Evolutionary conservation across 2,797 vertebrate species (phyloP), one percentile per base, ranked within the genome.

Genomic region (Bufotes viridis): DNA sequence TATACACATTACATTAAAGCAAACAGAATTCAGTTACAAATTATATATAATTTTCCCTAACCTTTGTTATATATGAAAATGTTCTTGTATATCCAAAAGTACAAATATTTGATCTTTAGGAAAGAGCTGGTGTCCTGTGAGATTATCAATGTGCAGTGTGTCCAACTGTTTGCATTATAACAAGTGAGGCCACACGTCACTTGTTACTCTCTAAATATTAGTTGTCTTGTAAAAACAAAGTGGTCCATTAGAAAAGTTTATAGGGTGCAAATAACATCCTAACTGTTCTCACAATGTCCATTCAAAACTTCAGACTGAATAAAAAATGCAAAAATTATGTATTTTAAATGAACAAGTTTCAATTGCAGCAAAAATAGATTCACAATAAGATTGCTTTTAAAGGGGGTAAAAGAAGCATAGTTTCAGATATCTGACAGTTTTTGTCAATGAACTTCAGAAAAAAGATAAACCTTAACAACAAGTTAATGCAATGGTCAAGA

Each of bases 171-270:
- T 88, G 74, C 29, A 29, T 70, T 79, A 17, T 74, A 80, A 63
- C 81, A 88, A 80, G 58, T 84, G 75, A 78, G 82, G 87, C 84
- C 87, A 88, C 87, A 84, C 63, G 34, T 88, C 82, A 84, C 63
- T 88, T 79, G 74, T 51, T 55, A 51, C 55, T 84, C 75, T 88
- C 51, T 84, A 88, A 88, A 88, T 88, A 88, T 84, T 84, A 78
- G 49, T 84, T 69, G 55, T 67, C 67, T 69, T 70, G 78, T 79
- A 84, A 88, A 84, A 75, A 88, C 20, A 12, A 63, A 24, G 24
- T 61, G 15, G 61, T 72, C 29, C 53, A 84, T 84, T 60, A 58
- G 51, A 83, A 55, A 69, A 24, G 24, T 34, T 82, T 81, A 18
- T n/a, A 86, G 51, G 61, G 24, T 67, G 24, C 6, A 42, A 13